Evolutionary conservation across 2,113 vertebrate genomes (phyloP), one percentile per base, ranked within the genome.

Genomic region (Vireo altiloquus): DNA sequence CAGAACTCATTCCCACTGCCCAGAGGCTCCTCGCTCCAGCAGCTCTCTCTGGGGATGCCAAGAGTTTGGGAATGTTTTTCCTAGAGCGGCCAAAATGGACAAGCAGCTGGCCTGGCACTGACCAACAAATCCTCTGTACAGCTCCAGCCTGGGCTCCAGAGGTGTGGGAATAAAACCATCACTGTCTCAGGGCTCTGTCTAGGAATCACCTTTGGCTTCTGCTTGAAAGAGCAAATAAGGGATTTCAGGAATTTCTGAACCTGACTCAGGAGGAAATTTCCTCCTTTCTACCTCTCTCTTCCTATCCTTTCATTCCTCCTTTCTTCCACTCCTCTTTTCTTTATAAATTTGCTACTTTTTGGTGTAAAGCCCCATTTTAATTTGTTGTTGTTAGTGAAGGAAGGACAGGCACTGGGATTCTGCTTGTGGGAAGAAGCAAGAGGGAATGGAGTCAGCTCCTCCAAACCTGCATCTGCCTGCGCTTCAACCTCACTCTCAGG

Each of bases 141-240:
- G 83, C 85, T 42, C 54, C 85, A 83, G 69, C 60, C 68, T 33
- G 33, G 13, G 42, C 21, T 92, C 35, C 93, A 93, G 79, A 39
- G 87, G 82, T 79, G 64, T 81, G 93, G 50, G 83, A 96, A 92
- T 69, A 82, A 90, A 87, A 79, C 60, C 44, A 42, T 40, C 28
- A 30, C 93, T 90, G 76, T 89, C 80, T 71, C 47, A 53, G 57
- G n/a, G 35, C 69, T 96, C 95, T 95, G 82, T 90, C 93, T 89
- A 96, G 93, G 95, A 96, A 93, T 64, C 72, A 87, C 65, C 80
- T 89, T 61, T 90, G 69, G 69, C 80, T 94, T 87, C 64, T 44
- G 25, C 76, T 92, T 5, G 37, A 71, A 84, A 78, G 40, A 93
- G 82, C 52, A 75, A 83, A 42, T 19, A 54, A 92, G 4, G 11